phyloP scores from a whole-genome alignment of 2,888 invertebrate species.

The Drepana falcataria region DNA sequence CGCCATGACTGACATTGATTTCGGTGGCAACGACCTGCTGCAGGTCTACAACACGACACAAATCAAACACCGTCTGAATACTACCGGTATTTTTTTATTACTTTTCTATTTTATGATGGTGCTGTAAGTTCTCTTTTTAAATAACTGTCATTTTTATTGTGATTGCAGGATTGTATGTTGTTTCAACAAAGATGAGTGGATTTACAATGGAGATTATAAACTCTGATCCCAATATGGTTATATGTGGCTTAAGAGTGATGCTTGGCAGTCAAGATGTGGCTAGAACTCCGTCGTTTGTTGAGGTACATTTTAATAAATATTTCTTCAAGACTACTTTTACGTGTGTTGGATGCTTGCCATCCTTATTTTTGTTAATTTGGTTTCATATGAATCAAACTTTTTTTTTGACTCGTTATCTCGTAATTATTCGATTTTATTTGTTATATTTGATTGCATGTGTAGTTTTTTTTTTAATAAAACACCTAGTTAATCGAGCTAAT shows the following conservation, averaged over 20 bases:
- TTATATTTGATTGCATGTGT: no score
- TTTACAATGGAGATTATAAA: slow-evolving; percentile 93
- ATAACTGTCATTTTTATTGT: slow-evolving; percentile 5
- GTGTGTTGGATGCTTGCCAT: no score
- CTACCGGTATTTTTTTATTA: slow-evolving; percentile 56
- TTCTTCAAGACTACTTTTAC: background rate
- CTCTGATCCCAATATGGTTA: slow-evolving; percentile 91
- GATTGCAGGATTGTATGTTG: slow-evolving; percentile 90
- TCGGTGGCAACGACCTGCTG: slow-evolving; percentile 95
- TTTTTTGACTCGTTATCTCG: no score
- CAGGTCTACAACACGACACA: slow-evolving; percentile 97
- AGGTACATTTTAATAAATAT: slow-evolving; percentile 58
- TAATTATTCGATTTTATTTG: no score
- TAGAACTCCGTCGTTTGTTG: slow-evolving; percentile 87
- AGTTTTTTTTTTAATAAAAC: no score
- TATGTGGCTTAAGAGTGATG: slow-evolving; percentile 91
- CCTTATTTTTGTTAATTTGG: no score
- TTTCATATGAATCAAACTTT: no score
- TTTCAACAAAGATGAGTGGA: slow-evolving; percentile 93
- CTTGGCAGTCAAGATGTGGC: slow-evolving; percentile 91
- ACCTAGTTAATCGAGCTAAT: no score
- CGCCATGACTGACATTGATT: slow-evolving; percentile 94
- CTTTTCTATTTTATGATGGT: background rate
- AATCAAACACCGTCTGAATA: slow-evolving; percentile 93
- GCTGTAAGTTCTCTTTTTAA: background rate